Conservation (phyloP, 1,140 invertebrate genomes). For the Polypedilum vanderplanki region DNA sequence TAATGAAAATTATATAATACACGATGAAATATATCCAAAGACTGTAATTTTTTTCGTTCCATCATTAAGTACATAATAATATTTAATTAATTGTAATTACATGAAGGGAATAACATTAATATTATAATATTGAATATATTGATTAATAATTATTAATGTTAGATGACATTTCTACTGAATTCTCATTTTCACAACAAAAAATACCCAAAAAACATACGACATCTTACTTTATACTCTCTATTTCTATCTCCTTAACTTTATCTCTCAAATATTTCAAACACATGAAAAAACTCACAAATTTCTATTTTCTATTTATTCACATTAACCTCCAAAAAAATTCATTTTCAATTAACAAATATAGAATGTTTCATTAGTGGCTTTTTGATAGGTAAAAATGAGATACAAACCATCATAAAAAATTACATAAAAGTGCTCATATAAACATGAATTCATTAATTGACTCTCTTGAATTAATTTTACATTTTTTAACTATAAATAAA, state of each 20-base stretch:
- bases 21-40: constrained; percentile 22
- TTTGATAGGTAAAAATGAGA: too few species aligned
- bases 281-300: not conserved
- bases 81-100: constrained; percentile 20
- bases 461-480: too few species aligned
- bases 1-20: too few species aligned
- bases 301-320: too few species aligned
- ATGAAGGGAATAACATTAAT: not conserved
- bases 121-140: constrained; percentile 5
- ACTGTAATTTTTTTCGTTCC: constrained; percentile 28
- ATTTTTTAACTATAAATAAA: too few species aligned
- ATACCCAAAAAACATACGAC: not conserved
- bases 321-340: too few species aligned
- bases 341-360: too few species aligned
- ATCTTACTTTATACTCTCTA: not conserved
- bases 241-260: not conserved
- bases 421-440: too few species aligned
- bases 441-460: too few species aligned
- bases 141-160: constrained; percentile 1
- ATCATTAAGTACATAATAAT: constrained; percentile 23
- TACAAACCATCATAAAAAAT: too few species aligned
- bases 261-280: not conserved
- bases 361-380: too few species aligned
- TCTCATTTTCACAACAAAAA: not conserved
- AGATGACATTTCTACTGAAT: not conserved